These are phyloP conservation scores for Rhagium mordax DNA, from an alignment of 2,888 invertebrate species.

Conservation along the genomic window DNA sequence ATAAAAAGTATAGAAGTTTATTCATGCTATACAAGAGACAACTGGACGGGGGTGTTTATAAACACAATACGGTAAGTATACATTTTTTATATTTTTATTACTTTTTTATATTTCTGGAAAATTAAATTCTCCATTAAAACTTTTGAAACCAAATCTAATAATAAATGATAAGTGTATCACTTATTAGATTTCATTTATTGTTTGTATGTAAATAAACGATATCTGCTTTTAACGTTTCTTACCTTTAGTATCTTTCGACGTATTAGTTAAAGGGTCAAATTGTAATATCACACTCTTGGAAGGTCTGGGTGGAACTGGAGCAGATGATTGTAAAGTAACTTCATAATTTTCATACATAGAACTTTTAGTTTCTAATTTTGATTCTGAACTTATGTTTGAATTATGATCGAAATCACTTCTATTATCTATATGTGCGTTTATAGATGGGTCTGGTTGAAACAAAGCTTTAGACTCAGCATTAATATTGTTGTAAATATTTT, in stretches of 20 bases:
- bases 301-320: conserved; percentile 63
- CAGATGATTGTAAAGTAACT: conserved; percentile 57
- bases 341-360: conserved; percentile 71
- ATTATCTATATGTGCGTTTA: conserved; percentile 52
- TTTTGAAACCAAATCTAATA: no score
- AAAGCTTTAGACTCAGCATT: conserved; percentile 14
- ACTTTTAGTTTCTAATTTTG: conserved; percentile 57
- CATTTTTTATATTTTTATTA: no score
- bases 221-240: no score
- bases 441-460: background rate
- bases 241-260: conserved; percentile 41
- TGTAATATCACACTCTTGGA: conserved; percentile 80
- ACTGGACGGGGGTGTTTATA: no score
- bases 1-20: no score
- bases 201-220: no score
- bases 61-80: no score
- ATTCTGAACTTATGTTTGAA: conserved; percentile 47
- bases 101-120: no score
- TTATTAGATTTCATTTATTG: no score
- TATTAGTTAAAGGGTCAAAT: conserved; percentile 77
- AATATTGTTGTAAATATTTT: conserved; percentile 51
- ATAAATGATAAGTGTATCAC: no score
- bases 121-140: no score
- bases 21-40: no score
- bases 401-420: conserved; percentile 44